Conservation (phyloP, 2,113 vertebrate species). For the Delphinus delphis region DNA sequence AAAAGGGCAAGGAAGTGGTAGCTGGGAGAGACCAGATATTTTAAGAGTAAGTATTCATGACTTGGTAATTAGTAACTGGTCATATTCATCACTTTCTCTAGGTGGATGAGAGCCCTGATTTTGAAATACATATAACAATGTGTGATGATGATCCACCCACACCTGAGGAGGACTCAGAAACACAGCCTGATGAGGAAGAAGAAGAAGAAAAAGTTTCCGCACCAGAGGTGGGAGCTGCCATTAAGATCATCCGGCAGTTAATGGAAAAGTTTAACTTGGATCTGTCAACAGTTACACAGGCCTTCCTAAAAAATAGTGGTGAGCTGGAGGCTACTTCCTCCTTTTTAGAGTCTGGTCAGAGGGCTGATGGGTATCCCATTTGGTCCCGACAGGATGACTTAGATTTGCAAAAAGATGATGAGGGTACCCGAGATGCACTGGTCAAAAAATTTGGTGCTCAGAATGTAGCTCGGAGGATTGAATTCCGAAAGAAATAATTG, state of each 20-base stretch:
- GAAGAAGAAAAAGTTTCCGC: conserved; percentile 68
- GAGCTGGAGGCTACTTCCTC: conserved; percentile 85
- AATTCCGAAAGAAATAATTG: conserved; percentile 82
- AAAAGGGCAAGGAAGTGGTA: background rate
- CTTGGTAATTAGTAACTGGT: background rate
- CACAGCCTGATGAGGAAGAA: conserved; percentile 66
- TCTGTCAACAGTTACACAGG: conserved; percentile 89
- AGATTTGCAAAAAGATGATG: conserved; percentile 82
- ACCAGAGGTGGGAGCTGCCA: conserved; percentile 72
- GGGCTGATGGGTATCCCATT: conserved; percentile 84
- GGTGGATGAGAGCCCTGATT: conserved; percentile 72
- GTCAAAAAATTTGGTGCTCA: conserved; percentile 85
- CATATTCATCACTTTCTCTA: conserved; percentile 21
- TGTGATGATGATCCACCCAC: conserved; percentile 71
- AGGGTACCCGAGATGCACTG: conserved; percentile 71
- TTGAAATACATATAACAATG: conserved; percentile 78
- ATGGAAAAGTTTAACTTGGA: conserved; percentile 88
- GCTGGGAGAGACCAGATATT: background rate
- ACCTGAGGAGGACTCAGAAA: conserved; percentile 70
- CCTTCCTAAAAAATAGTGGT: conserved; percentile 92
- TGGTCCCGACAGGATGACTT: conserved; percentile 86
- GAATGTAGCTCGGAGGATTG: conserved; percentile 84
- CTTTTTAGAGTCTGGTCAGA: conserved; percentile 84
- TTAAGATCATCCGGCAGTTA: conserved; percentile 83
- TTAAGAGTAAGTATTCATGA: background rate